Evolutionary conservation across 1,140 invertebrate species (phyloP).

Genomic region (Dinoponera quadriceps): DNA sequence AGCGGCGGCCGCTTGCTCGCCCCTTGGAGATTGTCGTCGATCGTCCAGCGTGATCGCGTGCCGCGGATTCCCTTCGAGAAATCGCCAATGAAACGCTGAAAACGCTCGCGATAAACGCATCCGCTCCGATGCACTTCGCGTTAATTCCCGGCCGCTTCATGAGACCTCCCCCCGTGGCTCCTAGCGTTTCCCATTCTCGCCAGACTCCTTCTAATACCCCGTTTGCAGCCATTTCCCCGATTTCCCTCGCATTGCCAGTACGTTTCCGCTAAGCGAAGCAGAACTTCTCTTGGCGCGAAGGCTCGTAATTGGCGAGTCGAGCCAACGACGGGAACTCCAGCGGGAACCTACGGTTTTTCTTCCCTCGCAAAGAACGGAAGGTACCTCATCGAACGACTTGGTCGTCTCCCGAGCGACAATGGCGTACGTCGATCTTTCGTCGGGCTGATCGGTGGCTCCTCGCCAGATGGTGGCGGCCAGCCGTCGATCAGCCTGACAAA

Average conservation of each 20-base stretch:
- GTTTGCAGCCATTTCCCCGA: constrained; percentile 19
- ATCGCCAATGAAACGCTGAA: constrained; percentile 25
- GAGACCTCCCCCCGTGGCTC: background rate
- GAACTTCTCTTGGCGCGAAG: constrained; percentile 17
- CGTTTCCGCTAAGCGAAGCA: constrained; percentile 17
- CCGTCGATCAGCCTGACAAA: background rate
- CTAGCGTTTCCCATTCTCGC: background rate
- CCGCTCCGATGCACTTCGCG: constrained; percentile 5
- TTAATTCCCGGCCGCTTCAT: constrained; percentile 21
- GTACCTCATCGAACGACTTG: background rate
- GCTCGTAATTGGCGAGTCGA: constrained; percentile 9
- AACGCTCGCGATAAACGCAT: constrained; percentile 35
- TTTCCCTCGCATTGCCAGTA: constrained; percentile 22
- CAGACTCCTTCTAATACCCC: constrained; percentile 25
- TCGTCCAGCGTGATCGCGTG: constrained; percentile 43
- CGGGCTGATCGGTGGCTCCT: too few species aligned
- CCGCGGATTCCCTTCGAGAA: constrained; percentile 9
- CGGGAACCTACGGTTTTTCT: too few species aligned
- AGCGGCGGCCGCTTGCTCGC: background rate
- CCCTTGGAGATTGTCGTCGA: constrained; percentile 24
- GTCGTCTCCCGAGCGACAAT: background rate
- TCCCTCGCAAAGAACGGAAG: background rate
- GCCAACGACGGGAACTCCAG: background rate
- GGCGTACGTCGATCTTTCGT: too few species aligned
- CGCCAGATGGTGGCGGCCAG: background rate